phyloP scores from a whole-genome alignment of 2,888 invertebrate species.

The Thecophora atra region DNA sequence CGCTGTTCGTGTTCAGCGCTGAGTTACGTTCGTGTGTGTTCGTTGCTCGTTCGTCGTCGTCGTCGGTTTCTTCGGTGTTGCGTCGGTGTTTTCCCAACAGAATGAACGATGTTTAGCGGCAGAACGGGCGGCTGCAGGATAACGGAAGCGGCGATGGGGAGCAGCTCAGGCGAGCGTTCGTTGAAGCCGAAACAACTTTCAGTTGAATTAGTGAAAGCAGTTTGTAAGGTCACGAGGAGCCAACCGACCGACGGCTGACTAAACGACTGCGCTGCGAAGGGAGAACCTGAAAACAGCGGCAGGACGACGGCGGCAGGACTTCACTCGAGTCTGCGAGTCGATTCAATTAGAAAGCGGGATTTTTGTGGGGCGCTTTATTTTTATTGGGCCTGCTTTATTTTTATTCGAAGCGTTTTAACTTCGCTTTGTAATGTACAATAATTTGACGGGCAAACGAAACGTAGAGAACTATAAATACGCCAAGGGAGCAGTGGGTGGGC shows the following conservation, averaged over 20 bases:
- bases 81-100: not conserved
- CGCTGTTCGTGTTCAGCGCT: not conserved
- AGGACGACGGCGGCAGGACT: not conserved
- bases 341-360: not conserved
- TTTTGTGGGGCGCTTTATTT: not conserved
- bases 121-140: too few relatives aligned
- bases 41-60: not conserved
- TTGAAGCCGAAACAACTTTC: conserved; percentile 44
- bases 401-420: not conserved
- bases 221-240: conserved; percentile 51
- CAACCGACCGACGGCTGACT: not conserved
- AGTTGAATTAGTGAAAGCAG: conserved; percentile 56
- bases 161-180: conserved; percentile 36
- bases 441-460: too few relatives aligned
- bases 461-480: too few relatives aligned
- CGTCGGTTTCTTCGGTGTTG: not conserved
- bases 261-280: not conserved
- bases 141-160: too few relatives aligned
- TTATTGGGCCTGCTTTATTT: not conserved
- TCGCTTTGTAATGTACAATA: too few relatives aligned
- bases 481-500: conserved; percentile 5
- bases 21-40: not conserved
- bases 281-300: not conserved
- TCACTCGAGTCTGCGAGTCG: not conserved
- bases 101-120: too few relatives aligned